phyloP scores from a whole-genome alignment of 2,113 vertebrate species.

The Thermophis baileyi region DNA sequence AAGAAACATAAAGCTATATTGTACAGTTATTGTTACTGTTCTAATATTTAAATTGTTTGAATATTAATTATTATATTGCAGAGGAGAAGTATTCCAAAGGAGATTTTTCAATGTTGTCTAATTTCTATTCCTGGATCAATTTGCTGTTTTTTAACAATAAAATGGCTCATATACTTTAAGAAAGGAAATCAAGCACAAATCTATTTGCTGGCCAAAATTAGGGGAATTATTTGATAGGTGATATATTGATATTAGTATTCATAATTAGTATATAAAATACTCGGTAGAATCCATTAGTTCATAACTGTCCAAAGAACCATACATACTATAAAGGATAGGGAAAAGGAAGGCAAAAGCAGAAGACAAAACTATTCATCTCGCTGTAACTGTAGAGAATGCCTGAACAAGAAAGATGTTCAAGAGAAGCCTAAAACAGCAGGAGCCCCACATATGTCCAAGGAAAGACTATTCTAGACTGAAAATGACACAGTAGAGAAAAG shows the following conservation, averaged over 20 bases:
- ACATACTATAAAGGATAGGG: background rate
- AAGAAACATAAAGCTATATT: background rate
- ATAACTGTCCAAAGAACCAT: background rate
- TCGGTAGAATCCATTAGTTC: background rate
- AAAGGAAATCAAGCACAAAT: background rate
- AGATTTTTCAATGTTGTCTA: background rate
- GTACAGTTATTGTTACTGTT: background rate
- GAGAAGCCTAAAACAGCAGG: background rate
- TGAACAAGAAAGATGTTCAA: background rate
- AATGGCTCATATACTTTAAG: background rate
- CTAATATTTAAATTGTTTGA: background rate
- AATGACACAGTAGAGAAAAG: background rate
- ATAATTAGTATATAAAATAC: background rate
- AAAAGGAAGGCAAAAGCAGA: background rate
- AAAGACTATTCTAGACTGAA: background rate
- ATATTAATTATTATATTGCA: background rate
- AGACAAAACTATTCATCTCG: background rate
- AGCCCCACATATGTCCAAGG: background rate
- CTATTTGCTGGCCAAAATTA: background rate
- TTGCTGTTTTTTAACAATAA: background rate
- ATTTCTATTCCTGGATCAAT: background rate
- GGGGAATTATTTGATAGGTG: background rate
- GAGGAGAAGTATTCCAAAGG: background rate
- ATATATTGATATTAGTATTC: background rate
- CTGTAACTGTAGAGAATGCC: background rate